phyloP scores from a whole-genome alignment of 2,113 vertebrate species.

The Mirza zaza region DNA sequence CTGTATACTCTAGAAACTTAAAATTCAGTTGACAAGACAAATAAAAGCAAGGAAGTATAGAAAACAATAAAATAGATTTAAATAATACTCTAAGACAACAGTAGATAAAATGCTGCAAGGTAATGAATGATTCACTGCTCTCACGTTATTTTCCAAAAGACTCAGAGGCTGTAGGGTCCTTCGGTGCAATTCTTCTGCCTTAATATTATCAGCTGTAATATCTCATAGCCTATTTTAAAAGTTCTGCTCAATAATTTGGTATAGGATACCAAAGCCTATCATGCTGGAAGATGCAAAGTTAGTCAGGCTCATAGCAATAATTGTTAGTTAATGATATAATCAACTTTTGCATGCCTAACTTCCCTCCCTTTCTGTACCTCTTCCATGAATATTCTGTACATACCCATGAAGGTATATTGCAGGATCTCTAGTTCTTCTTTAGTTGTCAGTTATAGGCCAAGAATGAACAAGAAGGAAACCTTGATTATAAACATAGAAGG shows the following conservation, averaged over 20 bases:
- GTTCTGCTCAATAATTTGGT: neutral
- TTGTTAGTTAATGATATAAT: neutral
- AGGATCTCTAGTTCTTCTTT: neutral
- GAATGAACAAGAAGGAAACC: neutral
- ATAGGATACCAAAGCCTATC: neutral
- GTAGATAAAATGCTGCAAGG: neutral
- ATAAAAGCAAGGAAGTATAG: neutral
- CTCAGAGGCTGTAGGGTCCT: neutral
- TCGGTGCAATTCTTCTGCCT: neutral
- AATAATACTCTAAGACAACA: neutral
- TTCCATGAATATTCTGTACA: neutral
- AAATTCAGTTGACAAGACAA: neutral
- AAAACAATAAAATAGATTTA: slow-evolving; percentile 11
- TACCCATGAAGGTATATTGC: neutral
- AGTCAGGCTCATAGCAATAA: neutral
- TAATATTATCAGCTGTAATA: neutral
- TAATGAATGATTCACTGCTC: neutral
- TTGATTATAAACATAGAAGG: neutral
- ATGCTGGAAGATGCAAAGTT: neutral
- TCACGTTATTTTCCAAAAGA: neutral
- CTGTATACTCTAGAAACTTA: neutral
- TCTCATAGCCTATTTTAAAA: neutral
- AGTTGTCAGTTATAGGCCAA: neutral
- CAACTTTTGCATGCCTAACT: neutral
- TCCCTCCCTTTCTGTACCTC: neutral